Base-by-base conservation (phyloP, 2,888 invertebrate genomes). In the Hipparchia semele region DNA sequence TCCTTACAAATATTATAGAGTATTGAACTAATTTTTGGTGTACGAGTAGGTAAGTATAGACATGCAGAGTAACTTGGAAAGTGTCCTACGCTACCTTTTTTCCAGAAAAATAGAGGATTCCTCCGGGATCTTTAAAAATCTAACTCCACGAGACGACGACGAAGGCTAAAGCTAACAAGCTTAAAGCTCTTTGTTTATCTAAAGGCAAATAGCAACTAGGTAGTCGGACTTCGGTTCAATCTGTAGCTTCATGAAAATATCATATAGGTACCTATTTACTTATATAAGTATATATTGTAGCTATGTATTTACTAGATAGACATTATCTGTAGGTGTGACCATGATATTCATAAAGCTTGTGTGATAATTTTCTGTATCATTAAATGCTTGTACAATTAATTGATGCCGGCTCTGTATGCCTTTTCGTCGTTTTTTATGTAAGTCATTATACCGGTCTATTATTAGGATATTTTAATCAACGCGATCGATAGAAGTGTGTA, bases 391-490 rank as follows among this genome's bases (percentile, higher is more conserved):
- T 73, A 69, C 73, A 68, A 76, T 78, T 79, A 79, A 81, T 81
- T 80, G 82, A 82, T 80, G 83, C 85, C 84, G 86, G 83, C 83
- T 84, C 84, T 81, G 80, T 82, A 80, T 79, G 75, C 67, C 33
- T 71, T 54, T 68, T 53, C 23, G 13, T 56, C 66, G 74, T 78
- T 80, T 84, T 54, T 84, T 84, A 74, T 77, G 77, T 77, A 81
- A 84, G 82, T 87, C 85, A 90, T 90, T 90, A 87, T 83, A 79
- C 80, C 80, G 80, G 77, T 86, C 90, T 90, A 90, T 92, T 92
- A 93, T 92, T 88, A 88, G 87, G 90, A 92, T 93, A 92, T 93
- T 92, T 91, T 92, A 93, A 93, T 94, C 92, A 92, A 92, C 87
- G 76, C 88, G 86, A 90, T 91, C 90, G 86, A 91, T 91, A 89